Evolutionary conservation across 2,113 vertebrate species (phyloP).

Genomic region (Cephalophus harveyi): DNA sequence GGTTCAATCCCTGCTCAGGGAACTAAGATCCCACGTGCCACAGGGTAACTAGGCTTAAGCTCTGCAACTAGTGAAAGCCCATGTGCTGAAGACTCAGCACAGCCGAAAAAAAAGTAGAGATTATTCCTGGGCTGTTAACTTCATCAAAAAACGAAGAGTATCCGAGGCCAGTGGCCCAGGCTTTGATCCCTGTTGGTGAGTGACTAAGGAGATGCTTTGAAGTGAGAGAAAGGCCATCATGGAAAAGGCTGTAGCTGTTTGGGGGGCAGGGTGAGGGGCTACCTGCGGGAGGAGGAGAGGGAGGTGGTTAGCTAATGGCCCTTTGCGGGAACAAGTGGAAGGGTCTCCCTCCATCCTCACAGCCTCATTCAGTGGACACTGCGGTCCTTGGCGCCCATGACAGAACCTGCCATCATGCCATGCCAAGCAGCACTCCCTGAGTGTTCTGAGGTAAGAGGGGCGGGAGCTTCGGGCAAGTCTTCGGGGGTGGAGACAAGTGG

Average conservation of each 20-base stretch:
- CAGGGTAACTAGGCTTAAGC: neutral
- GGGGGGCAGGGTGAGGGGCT: neutral
- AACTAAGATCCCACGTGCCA: neutral
- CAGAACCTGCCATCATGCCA: neutral
- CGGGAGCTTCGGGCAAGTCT: neutral
- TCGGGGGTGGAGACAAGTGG: neutral
- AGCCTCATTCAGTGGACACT: neutral
- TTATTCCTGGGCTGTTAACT: neutral
- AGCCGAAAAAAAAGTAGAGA: neutral
- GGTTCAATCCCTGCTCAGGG: neutral
- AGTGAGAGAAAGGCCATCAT: neutral
- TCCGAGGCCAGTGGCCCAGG: neutral
- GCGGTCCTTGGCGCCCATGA: accelerated
- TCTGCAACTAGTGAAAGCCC: neutral
- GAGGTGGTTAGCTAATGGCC: too few species aligned
- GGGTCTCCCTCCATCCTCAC: neutral
- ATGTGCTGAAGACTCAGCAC: neutral
- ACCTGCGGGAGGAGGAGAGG: neutral
- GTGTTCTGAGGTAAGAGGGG: neutral
- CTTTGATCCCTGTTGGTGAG: neutral
- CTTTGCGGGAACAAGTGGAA: neutral
- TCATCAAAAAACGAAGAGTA: neutral
- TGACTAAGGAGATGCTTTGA: neutral
- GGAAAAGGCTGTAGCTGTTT: neutral
- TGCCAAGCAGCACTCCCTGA: neutral